These are phyloP conservation scores for Megalops cyprinoides DNA, from an alignment of 2,797 vertebrate genomes.

Conservation along the genomic window DNA sequence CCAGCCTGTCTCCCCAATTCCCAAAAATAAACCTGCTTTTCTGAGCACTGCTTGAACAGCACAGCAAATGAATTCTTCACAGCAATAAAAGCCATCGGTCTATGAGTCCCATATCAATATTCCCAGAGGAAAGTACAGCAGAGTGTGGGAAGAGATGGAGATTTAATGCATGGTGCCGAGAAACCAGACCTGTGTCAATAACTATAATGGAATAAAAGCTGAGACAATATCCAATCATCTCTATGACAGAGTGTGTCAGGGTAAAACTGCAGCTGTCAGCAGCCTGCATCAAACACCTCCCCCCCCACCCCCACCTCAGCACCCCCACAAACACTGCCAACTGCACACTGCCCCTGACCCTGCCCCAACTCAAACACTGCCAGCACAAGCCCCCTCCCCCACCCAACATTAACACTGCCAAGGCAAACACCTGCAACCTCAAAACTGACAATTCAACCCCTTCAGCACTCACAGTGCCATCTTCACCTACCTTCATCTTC, in stretches of 20 bases:
- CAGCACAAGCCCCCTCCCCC: not conserved
- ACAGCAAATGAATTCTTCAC: not conserved
- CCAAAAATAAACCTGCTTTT: conserved; percentile 13
- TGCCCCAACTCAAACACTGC: not conserved
- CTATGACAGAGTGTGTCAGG: not conserved
- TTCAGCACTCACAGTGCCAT: too few relatives aligned
- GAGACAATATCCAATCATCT: conserved; percentile 17
- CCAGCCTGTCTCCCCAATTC: not conserved
- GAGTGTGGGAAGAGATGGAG: conserved; percentile 9
- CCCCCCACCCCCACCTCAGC: not conserved
- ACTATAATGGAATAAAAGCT: conserved; percentile 22
- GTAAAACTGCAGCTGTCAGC: conserved; percentile 21
- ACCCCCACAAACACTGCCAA: too few relatives aligned
- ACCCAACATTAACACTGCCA: not conserved
- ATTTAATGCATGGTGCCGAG: conserved; percentile 10
- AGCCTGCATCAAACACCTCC: not conserved
- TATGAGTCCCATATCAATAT: not conserved
- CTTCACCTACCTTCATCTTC: too few relatives aligned
- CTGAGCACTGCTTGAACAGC: not conserved
- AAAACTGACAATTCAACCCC: too few relatives aligned
- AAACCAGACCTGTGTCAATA: conserved; percentile 22
- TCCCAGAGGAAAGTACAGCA: not conserved
- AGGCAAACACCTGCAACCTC: too few relatives aligned
- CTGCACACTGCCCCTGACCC: not conserved
- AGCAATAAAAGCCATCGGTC: conserved; percentile 15